A percentile compares a stretch with the other conserved stretches of the same genome.
phyloP scores from a whole-genome alignment of 2,888 invertebrate species.

The Cryptus armator region DNA sequence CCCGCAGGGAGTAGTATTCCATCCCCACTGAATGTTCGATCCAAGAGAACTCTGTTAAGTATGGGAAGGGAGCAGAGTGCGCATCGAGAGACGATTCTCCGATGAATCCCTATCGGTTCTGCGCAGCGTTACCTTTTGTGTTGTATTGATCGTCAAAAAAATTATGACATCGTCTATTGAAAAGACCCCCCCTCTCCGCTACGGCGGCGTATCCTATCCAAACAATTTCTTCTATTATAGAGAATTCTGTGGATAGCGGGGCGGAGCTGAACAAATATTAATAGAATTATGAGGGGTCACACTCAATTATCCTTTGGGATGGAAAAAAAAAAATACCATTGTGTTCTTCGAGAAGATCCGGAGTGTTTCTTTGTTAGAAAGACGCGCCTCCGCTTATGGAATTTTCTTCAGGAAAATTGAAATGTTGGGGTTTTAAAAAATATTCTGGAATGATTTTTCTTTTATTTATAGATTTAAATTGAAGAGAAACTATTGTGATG shows the following conservation, averaged over 20 bases:
- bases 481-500: background rate
- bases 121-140: slow-evolving; percentile 80
- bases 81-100: slow-evolving; percentile 80
- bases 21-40: slow-evolving; percentile 43
- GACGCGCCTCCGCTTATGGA: background rate
- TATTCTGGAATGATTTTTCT: background rate
- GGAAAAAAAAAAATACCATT: slow-evolving; percentile 76
- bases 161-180: slow-evolving; percentile 81
- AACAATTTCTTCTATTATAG: slow-evolving; percentile 48
- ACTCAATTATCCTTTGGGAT: slow-evolving; percentile 63
- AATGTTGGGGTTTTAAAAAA: background rate
- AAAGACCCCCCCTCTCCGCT: slow-evolving; percentile 45
- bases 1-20: slow-evolving; percentile 74
- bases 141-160: slow-evolving; percentile 84
- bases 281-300: slow-evolving; percentile 72
- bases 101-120: slow-evolving; percentile 80
- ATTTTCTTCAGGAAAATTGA: background rate
- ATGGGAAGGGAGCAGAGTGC: slow-evolving; percentile 78
- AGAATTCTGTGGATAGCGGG: slow-evolving; percentile 11
- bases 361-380: slow-evolving; percentile 24
- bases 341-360: slow-evolving; percentile 66
- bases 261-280: slow-evolving; percentile 76
- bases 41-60: slow-evolving; percentile 38
- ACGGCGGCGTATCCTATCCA: background rate
- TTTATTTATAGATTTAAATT: background rate